Evolutionary conservation across 2,888 invertebrate genomes (phyloP).

Genomic region (Molanna angustata): DNA sequence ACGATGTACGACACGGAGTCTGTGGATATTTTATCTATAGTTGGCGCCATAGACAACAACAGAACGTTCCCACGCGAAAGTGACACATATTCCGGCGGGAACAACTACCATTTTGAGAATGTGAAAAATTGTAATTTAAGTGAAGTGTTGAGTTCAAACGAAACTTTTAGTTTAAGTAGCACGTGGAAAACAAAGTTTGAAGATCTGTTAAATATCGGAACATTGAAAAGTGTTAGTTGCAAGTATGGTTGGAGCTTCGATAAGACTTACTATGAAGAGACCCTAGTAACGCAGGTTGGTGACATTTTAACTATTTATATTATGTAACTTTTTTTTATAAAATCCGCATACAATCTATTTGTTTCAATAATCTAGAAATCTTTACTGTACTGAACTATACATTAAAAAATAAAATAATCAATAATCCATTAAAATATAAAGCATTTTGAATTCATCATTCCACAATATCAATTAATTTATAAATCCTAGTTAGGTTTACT

Average conservation of each 20-base stretch:
- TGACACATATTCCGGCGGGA: background rate
- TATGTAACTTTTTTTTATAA: background rate
- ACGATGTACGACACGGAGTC: slow-evolving; percentile 44
- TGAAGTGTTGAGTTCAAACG: too few relatives aligned
- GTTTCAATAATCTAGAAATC: too few relatives aligned
- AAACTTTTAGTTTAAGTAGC: slow-evolving; percentile 15
- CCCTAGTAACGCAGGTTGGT: slow-evolving; percentile 64
- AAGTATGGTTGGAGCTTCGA: slow-evolving; percentile 62
- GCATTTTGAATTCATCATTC: too few relatives aligned
- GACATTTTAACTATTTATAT: background rate
- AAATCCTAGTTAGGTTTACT: too few relatives aligned
- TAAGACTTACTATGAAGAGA: slow-evolving; percentile 58
- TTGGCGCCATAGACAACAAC: slow-evolving; percentile 4
- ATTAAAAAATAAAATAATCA: too few relatives aligned
- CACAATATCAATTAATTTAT: too few relatives aligned
- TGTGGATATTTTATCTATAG: slow-evolving; percentile 1
- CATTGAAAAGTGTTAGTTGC: slow-evolving; percentile 49
- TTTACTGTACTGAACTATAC: too few relatives aligned
- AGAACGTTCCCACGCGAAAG: background rate
- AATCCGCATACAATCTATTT: too few relatives aligned
- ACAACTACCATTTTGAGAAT: slow-evolving; percentile 8
- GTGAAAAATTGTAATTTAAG: background rate
- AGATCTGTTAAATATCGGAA: slow-evolving; percentile 37
- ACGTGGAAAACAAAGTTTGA: slow-evolving; percentile 29
- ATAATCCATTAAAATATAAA: too few relatives aligned